A percentile compares a stretch with the other conserved stretches of the same genome.
These are phyloP conservation scores for Myotis vivesi DNA, from an alignment of 2,797 vertebrate species.

Conservation along the genomic window DNA sequence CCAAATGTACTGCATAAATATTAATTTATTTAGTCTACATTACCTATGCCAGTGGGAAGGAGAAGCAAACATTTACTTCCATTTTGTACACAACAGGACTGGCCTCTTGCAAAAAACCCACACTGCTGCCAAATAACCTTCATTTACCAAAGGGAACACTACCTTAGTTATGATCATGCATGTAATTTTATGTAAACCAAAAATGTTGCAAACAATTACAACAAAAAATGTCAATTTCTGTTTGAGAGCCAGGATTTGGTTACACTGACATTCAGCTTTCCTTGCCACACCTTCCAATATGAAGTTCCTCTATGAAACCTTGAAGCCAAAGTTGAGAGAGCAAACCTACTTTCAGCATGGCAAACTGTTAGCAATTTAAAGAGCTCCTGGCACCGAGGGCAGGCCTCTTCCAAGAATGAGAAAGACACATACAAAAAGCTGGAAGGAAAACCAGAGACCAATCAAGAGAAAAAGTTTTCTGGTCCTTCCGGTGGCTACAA, in stretches of 20 bases:
- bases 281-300: neutral
- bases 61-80: neutral
- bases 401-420: neutral
- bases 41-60: neutral
- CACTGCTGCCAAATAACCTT: neutral
- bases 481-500: neutral
- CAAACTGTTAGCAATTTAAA: slow-evolving; percentile 53
- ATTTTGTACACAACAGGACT: neutral
- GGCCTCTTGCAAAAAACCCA: neutral
- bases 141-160: neutral
- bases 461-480: neutral
- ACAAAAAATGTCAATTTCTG: neutral
- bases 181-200: neutral
- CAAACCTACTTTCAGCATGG: slow-evolving; percentile 19
- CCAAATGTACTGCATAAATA: neutral
- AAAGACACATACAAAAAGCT: neutral
- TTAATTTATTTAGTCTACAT: neutral
- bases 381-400: slow-evolving; percentile 29
- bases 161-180: neutral
- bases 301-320: neutral
- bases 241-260: neutral
- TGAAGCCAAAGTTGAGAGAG: slow-evolving; percentile 49
- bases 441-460: neutral
- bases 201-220: neutral
- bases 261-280: neutral